A percentile compares a stretch with the other conserved stretches of the same genome.
These are phyloP conservation scores for Isoperla grammatica DNA, from an alignment of 2,888 invertebrate genomes.

Conservation along the genomic window DNA sequence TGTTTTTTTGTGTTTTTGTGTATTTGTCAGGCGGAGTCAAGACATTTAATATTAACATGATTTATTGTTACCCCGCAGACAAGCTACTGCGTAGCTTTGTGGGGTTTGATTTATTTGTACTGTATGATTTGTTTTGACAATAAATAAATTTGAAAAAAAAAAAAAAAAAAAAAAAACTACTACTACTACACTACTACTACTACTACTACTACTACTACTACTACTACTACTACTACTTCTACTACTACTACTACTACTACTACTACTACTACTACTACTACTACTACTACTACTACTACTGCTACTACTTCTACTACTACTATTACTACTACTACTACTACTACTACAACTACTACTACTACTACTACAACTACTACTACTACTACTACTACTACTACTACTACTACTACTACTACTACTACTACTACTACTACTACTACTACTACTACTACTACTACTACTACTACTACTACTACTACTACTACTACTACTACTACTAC, in stretches of 20 bases:
- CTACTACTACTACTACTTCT: neutral
- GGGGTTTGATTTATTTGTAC: too few species aligned
- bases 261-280: constrained; percentile 2
- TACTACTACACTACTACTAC: too few species aligned
- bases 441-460: constrained; percentile 17
- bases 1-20: neutral
- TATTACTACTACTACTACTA: constrained; percentile 2
- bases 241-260: neutral
- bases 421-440: constrained; percentile 15
- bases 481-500: constrained; percentile 14
- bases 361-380: constrained; percentile 3
- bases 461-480: constrained; percentile 18
- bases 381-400: constrained; percentile 12
- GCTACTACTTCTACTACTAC: neutral
- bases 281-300: neutral
- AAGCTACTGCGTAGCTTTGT: too few species aligned
- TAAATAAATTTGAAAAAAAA: too few species aligned
- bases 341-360: neutral
- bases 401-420: constrained; percentile 12
- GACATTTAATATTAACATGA: too few species aligned
- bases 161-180: too few species aligned
- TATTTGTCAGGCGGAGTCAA: too few species aligned
- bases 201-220: too few species aligned
- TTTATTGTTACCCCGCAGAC: too few species aligned
- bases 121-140: too few species aligned